A percentile compares a stretch with the other conserved stretches of the same genome.
Conservation (phyloP, 2,888 invertebrate genomes). For the Ennomos quercinarius region DNA sequence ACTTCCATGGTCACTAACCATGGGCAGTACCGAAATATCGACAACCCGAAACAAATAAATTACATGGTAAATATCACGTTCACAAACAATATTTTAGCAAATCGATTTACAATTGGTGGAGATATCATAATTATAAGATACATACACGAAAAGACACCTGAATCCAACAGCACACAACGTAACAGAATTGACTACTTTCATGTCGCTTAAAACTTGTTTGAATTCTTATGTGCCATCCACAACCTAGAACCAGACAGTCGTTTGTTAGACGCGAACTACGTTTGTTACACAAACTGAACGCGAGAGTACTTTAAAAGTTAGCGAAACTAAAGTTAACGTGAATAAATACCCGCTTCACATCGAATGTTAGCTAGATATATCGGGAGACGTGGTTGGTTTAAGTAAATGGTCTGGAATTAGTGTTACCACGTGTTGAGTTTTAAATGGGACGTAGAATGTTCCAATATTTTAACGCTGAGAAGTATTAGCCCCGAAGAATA, state of each 20-base stretch:
- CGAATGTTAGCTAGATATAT: conserved; percentile 53
- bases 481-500: too few relatives aligned
- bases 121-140: too few relatives aligned
- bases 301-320: conserved; percentile 61
- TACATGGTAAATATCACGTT: too few relatives aligned
- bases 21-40: too few relatives aligned
- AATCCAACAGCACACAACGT: too few relatives aligned
- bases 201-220: not conserved
- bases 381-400: conserved; percentile 48
- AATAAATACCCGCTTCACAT: conserved; percentile 57
- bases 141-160: too few relatives aligned
- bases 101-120: too few relatives aligned
- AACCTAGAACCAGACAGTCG: conserved; percentile 44
- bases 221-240: conserved; percentile 2
- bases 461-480: not conserved
- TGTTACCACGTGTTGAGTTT: conserved; percentile 29
- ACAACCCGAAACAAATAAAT: too few relatives aligned
- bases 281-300: conserved; percentile 60
- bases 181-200: too few relatives aligned
- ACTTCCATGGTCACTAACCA: too few relatives aligned
- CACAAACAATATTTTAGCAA: too few relatives aligned
- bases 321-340: conserved; percentile 51
- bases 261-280: conserved; percentile 60
- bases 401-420: conserved; percentile 41
- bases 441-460: conserved; percentile 3